Evolutionary conservation across 2,113 vertebrate genomes (phyloP), one percentile per base, ranked within the genome.

Genomic region (Carlito syrichta): DNA sequence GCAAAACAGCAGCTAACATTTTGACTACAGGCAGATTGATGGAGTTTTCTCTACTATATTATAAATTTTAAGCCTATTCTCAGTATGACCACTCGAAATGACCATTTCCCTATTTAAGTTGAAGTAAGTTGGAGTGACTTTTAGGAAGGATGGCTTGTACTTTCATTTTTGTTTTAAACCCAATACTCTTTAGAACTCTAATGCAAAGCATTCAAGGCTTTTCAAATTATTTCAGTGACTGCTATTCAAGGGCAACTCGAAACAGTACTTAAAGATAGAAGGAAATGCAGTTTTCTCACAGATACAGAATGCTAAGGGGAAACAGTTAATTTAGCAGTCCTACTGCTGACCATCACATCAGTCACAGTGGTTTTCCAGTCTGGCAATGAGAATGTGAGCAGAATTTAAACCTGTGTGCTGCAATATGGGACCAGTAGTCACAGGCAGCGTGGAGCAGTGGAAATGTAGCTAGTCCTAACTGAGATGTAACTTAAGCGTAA

Each of bases 81-180:
- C 58, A 62, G 6, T 68, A 40, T 11, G 73, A 73, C 54, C 96
- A 66, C 2, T 96, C 40, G 77, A 79, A 96, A 86, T 54, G 76
- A 86, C 0, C 0, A 69, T 94, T 95, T 96, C 62, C 3, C 35
- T 94, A 93, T 97, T 93, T 81, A 54, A 27, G 68, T 94, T 40
- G 86, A 96, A 94, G 60, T 52, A 97, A 86, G n/a, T 92, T 88
- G 60, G 94, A 77, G 43, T 95, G 94, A 38, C 92, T 86, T 89
- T 93, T 95, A 95, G 32, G 60, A 98, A 95, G 16, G 45, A 87
- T 0, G 27, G 8, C 32, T 87, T 45, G 20, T 84, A 30, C 25
- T 88, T 96, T 85, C 11, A 27, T 66, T 77, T 95, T 56, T 23
- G 17, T 50, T 81, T 93, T 71, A 90, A 58, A 66, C 30, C 14